A percentile compares a stretch with the other conserved stretches of the same genome.
phyloP scores from a whole-genome alignment of 2,888 invertebrate genomes.

The Schizotus pectinicornis region DNA sequence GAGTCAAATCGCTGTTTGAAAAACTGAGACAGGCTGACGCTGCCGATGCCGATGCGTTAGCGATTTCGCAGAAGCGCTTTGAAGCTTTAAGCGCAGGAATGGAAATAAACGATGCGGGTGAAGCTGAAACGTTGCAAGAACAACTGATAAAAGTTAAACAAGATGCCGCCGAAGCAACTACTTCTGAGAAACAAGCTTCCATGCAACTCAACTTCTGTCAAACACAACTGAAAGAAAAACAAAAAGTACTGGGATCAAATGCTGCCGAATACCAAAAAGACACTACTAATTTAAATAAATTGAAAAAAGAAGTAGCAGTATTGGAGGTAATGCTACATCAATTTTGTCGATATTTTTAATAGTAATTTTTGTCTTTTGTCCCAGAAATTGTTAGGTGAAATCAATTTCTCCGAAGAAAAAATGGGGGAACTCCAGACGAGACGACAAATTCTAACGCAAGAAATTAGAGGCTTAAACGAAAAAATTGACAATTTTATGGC shows the following conservation, averaged over 20 bases:
- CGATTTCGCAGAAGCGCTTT: conserved; percentile 76
- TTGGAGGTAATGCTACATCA: conserved; percentile 59
- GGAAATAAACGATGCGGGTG: conserved; percentile 77
- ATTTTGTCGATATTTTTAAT: neutral
- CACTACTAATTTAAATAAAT: conserved; percentile 63
- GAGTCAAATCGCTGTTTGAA: conserved; percentile 70
- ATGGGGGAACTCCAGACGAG: conserved; percentile 63
- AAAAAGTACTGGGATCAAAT: conserved; percentile 70
- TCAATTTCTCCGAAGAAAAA: conserved; percentile 68
- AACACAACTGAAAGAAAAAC: conserved; percentile 68
- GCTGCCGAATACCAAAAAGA: conserved; percentile 73
- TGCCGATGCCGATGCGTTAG: conserved; percentile 70
- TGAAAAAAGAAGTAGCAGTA: conserved; percentile 64
- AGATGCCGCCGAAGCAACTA: conserved; percentile 76
- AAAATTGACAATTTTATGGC: conserved; percentile 66
- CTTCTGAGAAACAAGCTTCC: conserved; percentile 76
- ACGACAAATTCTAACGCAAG: conserved; percentile 61
- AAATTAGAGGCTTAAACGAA: conserved; percentile 64
- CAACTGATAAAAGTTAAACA: conserved; percentile 85
- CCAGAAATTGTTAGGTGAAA: conserved; percentile 50
- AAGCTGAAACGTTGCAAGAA: conserved; percentile 84
- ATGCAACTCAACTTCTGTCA: conserved; percentile 75
- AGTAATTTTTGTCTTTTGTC: neutral
- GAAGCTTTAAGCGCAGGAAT: conserved; percentile 86
- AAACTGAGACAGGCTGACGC: conserved; percentile 71